Evolutionary conservation across 2,888 invertebrate species (phyloP).

Genomic region (Megalurothrips usitatus): DNA sequence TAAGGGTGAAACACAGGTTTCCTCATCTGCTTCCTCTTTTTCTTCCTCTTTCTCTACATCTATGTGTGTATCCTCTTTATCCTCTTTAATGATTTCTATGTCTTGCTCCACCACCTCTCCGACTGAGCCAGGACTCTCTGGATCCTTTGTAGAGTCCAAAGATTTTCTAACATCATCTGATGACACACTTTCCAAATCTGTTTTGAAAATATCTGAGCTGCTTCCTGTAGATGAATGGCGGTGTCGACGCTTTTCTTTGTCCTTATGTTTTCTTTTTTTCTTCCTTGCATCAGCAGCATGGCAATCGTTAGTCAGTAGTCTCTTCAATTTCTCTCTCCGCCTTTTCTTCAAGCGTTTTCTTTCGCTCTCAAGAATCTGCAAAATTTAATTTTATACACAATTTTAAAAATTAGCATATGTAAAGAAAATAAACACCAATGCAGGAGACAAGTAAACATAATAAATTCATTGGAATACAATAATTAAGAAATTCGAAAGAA

Average conservation of each 20-base stretch:
- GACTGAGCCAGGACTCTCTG: neutral
- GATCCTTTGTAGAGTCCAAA: neutral
- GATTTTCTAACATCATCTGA: neutral
- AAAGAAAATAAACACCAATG: neutral
- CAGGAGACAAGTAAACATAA: neutral
- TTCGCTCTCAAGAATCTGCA: constrained; percentile 36
- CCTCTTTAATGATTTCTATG: constrained; percentile 28
- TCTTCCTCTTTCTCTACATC: constrained; percentile 48
- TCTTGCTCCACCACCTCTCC: constrained; percentile 35
- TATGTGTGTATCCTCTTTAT: constrained; percentile 40
- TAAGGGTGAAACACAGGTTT: constrained; percentile 1
- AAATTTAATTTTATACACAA: neutral
- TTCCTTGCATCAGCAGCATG: constrained; percentile 47
- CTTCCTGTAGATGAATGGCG: constrained; percentile 50
- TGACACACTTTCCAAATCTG: constrained; percentile 16
- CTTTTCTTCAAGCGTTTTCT: constrained; percentile 65
- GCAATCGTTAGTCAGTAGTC: constrained; percentile 38
- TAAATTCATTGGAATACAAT: neutral
- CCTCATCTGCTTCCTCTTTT: constrained; percentile 37
- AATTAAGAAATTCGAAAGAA: neutral
- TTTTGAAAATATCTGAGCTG: constrained; percentile 36
- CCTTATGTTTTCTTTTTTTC: constrained; percentile 74
- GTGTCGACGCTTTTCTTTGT: constrained; percentile 62
- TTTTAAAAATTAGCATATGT: neutral
- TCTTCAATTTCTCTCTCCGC: constrained; percentile 58